Conservation (phyloP, 2,113 vertebrate species). For the Solenodon paradoxus region DNA sequence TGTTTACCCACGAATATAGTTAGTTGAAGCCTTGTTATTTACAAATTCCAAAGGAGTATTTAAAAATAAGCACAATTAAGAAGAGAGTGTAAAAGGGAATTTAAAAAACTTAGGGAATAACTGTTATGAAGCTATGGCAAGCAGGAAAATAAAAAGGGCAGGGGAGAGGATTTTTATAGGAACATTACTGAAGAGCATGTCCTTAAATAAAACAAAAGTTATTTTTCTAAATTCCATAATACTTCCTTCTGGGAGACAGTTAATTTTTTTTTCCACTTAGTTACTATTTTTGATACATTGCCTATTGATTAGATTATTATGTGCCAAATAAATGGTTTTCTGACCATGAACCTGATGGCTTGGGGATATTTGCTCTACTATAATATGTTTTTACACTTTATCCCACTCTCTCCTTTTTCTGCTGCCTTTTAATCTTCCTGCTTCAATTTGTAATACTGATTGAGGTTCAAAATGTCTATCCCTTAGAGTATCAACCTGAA, state of each 20-base stretch:
- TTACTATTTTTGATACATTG: background rate
- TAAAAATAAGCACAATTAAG: background rate
- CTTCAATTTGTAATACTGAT: background rate
- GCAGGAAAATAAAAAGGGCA: background rate
- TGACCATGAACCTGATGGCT: background rate
- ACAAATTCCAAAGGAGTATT: background rate
- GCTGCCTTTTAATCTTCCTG: background rate
- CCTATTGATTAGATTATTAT: background rate
- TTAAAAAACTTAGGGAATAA: background rate
- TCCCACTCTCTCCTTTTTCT: background rate
- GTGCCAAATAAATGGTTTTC: background rate
- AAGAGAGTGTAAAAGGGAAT: background rate
- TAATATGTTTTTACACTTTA: background rate
- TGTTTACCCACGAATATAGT: background rate
- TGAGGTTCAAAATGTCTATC: conserved; percentile 1
- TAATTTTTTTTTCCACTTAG: background rate
- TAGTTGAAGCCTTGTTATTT: background rate
- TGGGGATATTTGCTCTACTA: background rate
- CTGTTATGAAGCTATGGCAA: background rate
- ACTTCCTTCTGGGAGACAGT: background rate
- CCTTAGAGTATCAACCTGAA: background rate
- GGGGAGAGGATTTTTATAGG: background rate
- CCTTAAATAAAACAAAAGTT: background rate
- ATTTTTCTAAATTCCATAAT: background rate
- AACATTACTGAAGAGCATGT: background rate